Conservation (phyloP, 2,113 vertebrate genomes). For the Myrmecophaga tridactyla region DNA sequence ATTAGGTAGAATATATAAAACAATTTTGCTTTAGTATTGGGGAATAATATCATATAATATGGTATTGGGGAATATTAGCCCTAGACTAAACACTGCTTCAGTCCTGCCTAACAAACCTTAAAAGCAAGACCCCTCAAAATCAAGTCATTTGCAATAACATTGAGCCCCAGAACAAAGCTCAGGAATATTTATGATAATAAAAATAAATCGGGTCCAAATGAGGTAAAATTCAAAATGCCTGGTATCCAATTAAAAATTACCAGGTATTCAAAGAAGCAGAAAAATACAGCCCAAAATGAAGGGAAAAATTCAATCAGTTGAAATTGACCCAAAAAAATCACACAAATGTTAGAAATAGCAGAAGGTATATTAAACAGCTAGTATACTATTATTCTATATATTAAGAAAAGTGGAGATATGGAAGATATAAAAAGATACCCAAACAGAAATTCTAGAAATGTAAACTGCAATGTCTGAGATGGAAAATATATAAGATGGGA, state of each 20-base stretch:
- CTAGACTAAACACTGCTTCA: too few relatives aligned
- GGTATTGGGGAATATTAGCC: neutral
- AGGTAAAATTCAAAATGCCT: slow-evolving; percentile 15
- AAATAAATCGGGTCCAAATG: neutral
- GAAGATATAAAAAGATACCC: neutral
- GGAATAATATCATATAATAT: neutral
- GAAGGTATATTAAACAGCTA: neutral
- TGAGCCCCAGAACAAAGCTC: neutral
- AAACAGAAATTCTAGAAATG: neutral
- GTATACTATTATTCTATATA: neutral
- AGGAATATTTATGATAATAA: neutral
- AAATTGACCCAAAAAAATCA: neutral
- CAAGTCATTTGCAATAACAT: neutral
- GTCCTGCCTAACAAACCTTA: neutral
- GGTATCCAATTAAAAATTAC: too few relatives aligned
- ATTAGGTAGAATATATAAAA: neutral
- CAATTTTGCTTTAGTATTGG: neutral
- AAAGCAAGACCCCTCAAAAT: neutral
- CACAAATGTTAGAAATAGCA: neutral
- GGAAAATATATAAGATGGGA: neutral
- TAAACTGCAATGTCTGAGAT: neutral
- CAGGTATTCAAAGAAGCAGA: neutral
- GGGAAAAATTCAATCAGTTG: neutral
- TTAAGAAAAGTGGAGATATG: neutral
- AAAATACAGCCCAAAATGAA: neutral